Evolutionary conservation across 1,140 invertebrate species (phyloP).

Genomic region (Drosophila saltans): DNA sequence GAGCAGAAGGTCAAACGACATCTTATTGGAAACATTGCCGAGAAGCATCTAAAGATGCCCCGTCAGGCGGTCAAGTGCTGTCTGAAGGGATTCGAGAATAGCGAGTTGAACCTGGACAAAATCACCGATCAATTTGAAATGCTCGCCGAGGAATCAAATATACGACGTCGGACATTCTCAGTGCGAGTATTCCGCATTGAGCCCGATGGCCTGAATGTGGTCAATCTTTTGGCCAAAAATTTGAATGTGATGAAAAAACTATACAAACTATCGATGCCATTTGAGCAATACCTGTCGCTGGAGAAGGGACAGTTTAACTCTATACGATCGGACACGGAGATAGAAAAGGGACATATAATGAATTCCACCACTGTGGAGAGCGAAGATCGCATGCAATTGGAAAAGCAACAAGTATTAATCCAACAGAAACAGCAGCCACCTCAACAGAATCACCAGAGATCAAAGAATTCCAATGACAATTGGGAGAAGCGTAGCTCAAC

Average conservation of each 20-base stretch:
- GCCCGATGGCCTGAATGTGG: slow-evolving; percentile 83
- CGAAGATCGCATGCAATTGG: slow-evolving; percentile 58
- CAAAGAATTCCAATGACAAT: slow-evolving; percentile 27
- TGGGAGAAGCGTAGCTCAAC: slow-evolving; percentile 77
- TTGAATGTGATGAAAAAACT: slow-evolving; percentile 80
- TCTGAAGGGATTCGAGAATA: slow-evolving; percentile 81
- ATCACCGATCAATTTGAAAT: slow-evolving; percentile 82
- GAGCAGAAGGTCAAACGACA: slow-evolving; percentile 86
- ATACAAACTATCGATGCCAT: slow-evolving; percentile 78
- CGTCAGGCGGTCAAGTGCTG: slow-evolving; percentile 90
- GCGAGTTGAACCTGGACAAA: slow-evolving; percentile 67
- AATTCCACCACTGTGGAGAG: slow-evolving; percentile 73
- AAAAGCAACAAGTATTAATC: slow-evolving; percentile 33
- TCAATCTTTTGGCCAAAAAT: slow-evolving; percentile 71
- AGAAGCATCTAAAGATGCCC: slow-evolving; percentile 86
- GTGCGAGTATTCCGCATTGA: slow-evolving; percentile 85
- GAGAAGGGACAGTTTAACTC: slow-evolving; percentile 79
- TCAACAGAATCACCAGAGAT: slow-evolving; percentile 20
- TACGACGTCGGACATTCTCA: slow-evolving; percentile 80
- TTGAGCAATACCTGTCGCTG: slow-evolving; percentile 75
- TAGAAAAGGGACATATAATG: slow-evolving; percentile 56
- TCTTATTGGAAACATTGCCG: slow-evolving; percentile 86
- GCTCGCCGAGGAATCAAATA: slow-evolving; percentile 79
- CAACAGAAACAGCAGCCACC: slow-evolving; percentile 33
- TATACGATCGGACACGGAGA: slow-evolving; percentile 47